These are phyloP conservation scores for Chesias legatella DNA, from an alignment of 2,888 invertebrate species.

Conservation along the genomic window DNA sequence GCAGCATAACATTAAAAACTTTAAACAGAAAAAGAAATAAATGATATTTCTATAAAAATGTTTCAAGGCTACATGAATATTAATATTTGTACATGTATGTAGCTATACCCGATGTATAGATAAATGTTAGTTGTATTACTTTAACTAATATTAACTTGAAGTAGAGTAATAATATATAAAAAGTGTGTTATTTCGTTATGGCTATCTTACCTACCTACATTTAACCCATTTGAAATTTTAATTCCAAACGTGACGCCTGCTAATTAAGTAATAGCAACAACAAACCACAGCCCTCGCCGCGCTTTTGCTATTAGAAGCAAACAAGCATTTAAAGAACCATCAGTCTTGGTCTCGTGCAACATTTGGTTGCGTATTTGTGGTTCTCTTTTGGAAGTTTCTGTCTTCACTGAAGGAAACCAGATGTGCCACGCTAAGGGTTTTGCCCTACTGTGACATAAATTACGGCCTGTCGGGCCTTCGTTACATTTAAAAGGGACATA, in stretches of 20 bases:
- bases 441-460: constrained; percentile 53
- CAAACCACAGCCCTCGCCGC: background rate
- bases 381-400: constrained; percentile 29
- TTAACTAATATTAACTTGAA: too few relatives aligned
- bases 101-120: too few relatives aligned
- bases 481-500: constrained; percentile 45
- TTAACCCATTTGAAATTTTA: too few relatives aligned
- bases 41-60: too few relatives aligned
- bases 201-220: too few relatives aligned
- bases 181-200: too few relatives aligned
- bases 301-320: constrained; percentile 21
- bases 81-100: too few relatives aligned
- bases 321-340: constrained; percentile 25
- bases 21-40: too few relatives aligned
- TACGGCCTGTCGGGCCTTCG: constrained; percentile 58
- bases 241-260: constrained; percentile 2
- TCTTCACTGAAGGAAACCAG: constrained; percentile 52
- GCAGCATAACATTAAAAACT: too few relatives aligned
- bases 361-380: constrained; percentile 22
- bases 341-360: constrained; percentile 18
- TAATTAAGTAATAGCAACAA: constrained; percentile 14
- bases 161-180: too few relatives aligned
- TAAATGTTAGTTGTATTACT: too few relatives aligned
- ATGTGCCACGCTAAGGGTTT: constrained; percentile 46
- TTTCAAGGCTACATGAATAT: too few relatives aligned